Evolutionary conservation across 2,888 invertebrate genomes (phyloP), one percentile per base, ranked within the genome.

Genomic region (Actias luna): DNA sequence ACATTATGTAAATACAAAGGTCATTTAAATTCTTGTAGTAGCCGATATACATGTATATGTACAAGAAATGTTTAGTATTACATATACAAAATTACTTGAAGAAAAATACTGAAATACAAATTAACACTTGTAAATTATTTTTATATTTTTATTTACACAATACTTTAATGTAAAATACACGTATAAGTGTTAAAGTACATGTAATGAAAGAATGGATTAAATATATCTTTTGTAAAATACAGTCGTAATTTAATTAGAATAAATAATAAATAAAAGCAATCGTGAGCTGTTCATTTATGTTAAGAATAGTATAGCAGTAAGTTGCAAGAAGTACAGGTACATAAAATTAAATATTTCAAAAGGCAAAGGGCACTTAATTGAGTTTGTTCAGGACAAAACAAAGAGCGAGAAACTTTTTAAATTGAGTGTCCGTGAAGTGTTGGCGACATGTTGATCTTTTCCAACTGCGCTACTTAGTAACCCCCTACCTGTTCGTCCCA

Each of bases 381-480:
- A 89, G 92, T 92, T 92, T 92, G 90, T 88, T 92, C 88, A 91
- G 92, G 90, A 90, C 88, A 89, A 92, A 92, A 92, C 91, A 92
- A 92, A 92, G 89, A 90, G 71, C 69, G 75, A 73, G 75, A 84
- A 89, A 92, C 86, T 88, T 92, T 89, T 92, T 92, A 92, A 92
- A 92, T 92, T 92, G 92, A 90, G 85, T 86, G 89, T 87, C 89
- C 89, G 85, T 84, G 87, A 89, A 92, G 92, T 92, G 92, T 89
- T 88, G 87, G 78, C 86, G 82, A 88, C 90, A 91, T 92, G 92
- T 92, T 92, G 92, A 91, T 92, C 92, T 92, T 92, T 84, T 77
- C 73, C 72, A 80, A 82, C 79, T 79, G 74, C 65, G 69, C 73
- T 75, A 72, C 76, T 79, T 73, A 71, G 75, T 76, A 76, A 71